These are phyloP conservation scores for Archocentrus centrarchus DNA, from an alignment of 2,113 vertebrate genomes.

Conservation along the genomic window DNA sequence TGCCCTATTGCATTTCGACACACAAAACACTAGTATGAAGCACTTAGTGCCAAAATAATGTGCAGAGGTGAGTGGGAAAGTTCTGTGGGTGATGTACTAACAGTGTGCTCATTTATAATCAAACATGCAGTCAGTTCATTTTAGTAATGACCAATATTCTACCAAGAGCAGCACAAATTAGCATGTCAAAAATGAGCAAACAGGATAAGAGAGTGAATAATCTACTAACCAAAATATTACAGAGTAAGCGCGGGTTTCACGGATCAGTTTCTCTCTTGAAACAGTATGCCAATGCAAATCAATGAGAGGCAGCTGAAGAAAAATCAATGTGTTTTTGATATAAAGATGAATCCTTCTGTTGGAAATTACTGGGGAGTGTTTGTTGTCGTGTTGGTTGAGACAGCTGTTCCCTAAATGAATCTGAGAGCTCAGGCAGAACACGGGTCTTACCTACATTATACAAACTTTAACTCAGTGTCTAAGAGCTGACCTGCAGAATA, in stretches of 20 bases:
- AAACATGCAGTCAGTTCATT: not conserved
- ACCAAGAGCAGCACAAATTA: not conserved
- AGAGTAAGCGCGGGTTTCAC: rapidly evolving
- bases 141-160: not conserved
- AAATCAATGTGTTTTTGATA: not conserved
- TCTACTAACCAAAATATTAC: not conserved
- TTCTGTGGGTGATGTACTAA: no score
- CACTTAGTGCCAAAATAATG: not conserved
- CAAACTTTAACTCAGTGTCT: not conserved
- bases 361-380: not conserved
- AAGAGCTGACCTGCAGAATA: not conserved
- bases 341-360: not conserved
- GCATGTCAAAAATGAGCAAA: not conserved
- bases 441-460: not conserved
- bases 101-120: no score
- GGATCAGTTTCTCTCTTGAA: not conserved
- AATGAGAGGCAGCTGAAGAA: not conserved
- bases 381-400: not conserved
- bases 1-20: not conserved
- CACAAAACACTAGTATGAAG: not conserved
- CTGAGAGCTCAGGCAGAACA: no score
- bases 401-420: not conserved
- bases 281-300: not conserved
- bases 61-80: no score
- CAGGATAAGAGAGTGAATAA: not conserved